A percentile compares a stretch with the other conserved stretches of the same genome.
These are phyloP conservation scores for Agriopis marginaria DNA, from an alignment of 2,888 invertebrate species.

Conservation along the genomic window DNA sequence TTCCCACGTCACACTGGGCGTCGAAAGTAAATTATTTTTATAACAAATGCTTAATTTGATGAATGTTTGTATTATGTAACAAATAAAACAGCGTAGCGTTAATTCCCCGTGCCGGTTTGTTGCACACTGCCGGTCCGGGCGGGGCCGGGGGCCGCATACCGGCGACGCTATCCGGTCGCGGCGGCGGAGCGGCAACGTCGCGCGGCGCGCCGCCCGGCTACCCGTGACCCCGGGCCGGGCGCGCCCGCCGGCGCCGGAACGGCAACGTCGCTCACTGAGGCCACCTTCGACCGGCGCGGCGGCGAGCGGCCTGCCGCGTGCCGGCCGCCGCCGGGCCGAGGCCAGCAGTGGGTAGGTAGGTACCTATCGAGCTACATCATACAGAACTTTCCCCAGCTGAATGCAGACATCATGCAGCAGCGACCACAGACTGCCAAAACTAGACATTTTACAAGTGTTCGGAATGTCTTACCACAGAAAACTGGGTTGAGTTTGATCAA, in stretches of 20 bases:
- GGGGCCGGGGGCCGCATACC: background rate
- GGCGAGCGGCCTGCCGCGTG: background rate
- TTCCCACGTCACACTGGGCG: background rate
- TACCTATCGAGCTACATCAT: no score
- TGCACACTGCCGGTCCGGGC: constrained; percentile 54
- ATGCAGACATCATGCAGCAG: no score
- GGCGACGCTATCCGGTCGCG: background rate
- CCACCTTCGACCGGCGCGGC: background rate
- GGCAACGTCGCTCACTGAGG: constrained; percentile 48
- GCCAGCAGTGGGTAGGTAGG: no score
- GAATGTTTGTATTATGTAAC: background rate
- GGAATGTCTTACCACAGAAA: no score
- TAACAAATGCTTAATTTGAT: background rate
- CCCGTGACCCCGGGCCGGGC: constrained; percentile 19
- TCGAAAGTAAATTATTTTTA: background rate
- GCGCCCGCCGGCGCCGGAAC: constrained; percentile 26
- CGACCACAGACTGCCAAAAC: no score
- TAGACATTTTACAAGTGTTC: no score
- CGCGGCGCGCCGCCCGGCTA: constrained; percentile 16
- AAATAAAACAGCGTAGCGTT: constrained; percentile 15
- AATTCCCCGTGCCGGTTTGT: constrained; percentile 45
- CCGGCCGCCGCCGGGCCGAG: no score
- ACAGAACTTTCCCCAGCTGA: no score
- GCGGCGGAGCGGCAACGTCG: constrained; percentile 47
- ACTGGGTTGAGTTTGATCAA: no score